Evolutionary conservation across 2,113 vertebrate species (phyloP).

Genomic region (Nerophis ophidion): DNA sequence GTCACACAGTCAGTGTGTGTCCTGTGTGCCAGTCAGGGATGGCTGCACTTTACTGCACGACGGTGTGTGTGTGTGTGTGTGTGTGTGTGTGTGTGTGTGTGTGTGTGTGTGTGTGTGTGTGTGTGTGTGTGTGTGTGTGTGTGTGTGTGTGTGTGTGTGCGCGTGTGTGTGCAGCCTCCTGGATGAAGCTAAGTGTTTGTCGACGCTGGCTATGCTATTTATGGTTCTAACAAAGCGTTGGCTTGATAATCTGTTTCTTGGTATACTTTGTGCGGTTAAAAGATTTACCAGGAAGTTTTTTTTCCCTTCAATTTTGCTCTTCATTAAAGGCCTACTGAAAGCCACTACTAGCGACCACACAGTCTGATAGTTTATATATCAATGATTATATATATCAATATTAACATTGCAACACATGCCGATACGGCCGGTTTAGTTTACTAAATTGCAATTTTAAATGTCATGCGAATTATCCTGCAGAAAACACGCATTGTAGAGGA

Average conservation of each 20-base stretch:
- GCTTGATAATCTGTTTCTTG: neutral
- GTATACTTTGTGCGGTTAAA: too few relatives aligned
- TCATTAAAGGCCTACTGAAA: too few relatives aligned
- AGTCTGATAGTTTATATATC: too few relatives aligned
- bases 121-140: constrained; percentile 27
- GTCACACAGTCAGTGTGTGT: constrained; percentile 64
- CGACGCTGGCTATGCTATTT: constrained; percentile 28
- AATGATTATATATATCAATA: too few relatives aligned
- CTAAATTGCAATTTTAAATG: too few relatives aligned
- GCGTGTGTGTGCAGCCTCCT: neutral
- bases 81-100: constrained; percentile 16
- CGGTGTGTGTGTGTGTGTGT: constrained; percentile 15
- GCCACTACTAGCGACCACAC: too few relatives aligned
- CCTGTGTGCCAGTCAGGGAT: constrained; percentile 61
- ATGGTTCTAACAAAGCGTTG: constrained; percentile 10
- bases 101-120: neutral
- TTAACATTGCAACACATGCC: too few relatives aligned
- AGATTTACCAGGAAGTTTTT: too few relatives aligned
- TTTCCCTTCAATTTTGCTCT: too few relatives aligned
- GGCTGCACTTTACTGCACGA: constrained; percentile 58
- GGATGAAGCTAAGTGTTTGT: constrained; percentile 41
- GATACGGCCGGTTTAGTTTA: too few relatives aligned
- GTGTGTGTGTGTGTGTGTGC: neutral
- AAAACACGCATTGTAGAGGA: too few relatives aligned
- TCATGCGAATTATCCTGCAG: too few relatives aligned